Percentiles rank a stretch among this genome's conserved stretches.
These are phyloP conservation scores for Colletes latitarsis DNA, from an alignment of 1,140 invertebrate genomes.

Conservation along the genomic window DNA sequence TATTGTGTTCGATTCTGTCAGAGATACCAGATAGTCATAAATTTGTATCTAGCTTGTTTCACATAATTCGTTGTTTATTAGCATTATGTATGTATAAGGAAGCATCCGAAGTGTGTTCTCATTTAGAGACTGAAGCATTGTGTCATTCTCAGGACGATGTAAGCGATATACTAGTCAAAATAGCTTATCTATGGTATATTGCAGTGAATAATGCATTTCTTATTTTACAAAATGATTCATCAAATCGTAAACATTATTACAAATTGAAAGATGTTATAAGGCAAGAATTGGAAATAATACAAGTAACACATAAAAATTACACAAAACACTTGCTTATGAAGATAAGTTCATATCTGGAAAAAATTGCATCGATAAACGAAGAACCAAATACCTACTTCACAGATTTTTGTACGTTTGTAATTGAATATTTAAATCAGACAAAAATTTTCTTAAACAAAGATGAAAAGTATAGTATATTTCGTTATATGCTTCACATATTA, in stretches of 20 bases:
- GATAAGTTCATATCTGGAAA: slow-evolving; percentile 36
- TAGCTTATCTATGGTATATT: slow-evolving; percentile 48
- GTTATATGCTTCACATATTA: slow-evolving; percentile 34
- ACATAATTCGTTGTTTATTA: slow-evolving; percentile 63
- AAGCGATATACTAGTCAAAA: slow-evolving; percentile 43
- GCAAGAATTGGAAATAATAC: slow-evolving; percentile 40
- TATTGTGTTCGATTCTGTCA: slow-evolving; percentile 58
- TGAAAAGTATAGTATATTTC: slow-evolving; percentile 23
- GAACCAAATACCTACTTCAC: neutral
- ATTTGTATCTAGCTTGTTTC: slow-evolving; percentile 65
- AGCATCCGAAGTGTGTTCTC: slow-evolving; percentile 60
- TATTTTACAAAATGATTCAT: slow-evolving; percentile 13
- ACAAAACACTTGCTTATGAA: slow-evolving; percentile 33
- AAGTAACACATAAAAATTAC: slow-evolving; percentile 34
- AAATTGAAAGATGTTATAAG: slow-evolving; percentile 36
- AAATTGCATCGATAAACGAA: slow-evolving; percentile 4
- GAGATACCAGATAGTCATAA: slow-evolving; percentile 55
- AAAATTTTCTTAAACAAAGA: slow-evolving; percentile 13
- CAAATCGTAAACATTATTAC: slow-evolving; percentile 8
- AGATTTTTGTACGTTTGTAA: slow-evolving; percentile 40
- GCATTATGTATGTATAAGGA: slow-evolving; percentile 58
- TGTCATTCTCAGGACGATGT: slow-evolving; percentile 1
- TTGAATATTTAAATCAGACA: neutral
- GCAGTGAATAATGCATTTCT: slow-evolving; percentile 25
- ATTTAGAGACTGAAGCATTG: slow-evolving; percentile 48